Evolutionary conservation across 35 echinoderm and acorn worm species (phyloP).

Genomic region (Patiria miniata): DNA sequence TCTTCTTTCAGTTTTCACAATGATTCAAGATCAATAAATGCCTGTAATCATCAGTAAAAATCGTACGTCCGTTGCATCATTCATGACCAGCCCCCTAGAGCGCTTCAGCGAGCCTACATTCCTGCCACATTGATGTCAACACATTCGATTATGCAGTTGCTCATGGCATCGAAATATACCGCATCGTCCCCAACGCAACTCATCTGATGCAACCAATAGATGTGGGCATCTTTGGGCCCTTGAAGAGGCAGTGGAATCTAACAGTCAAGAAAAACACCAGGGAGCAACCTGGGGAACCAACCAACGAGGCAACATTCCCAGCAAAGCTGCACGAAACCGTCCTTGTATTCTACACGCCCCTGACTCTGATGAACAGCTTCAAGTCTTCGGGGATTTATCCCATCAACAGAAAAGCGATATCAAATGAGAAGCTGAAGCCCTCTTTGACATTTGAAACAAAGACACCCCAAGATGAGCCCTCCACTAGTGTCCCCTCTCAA

Average conservation of each 20-base stretch:
- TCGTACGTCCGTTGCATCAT: too few relatives aligned
- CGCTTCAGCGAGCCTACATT: too few relatives aligned
- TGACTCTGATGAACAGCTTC: not conserved
- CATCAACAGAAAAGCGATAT: not conserved
- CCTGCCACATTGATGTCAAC: conserved; percentile 1
- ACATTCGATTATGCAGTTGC: not conserved
- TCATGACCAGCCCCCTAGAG: too few relatives aligned
- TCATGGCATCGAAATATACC: conserved; percentile 9
- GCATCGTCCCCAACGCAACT: not conserved
- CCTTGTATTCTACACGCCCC: not conserved
- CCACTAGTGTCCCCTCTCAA: not conserved
- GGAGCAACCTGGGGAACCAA: not conserved
- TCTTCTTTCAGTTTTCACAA: too few relatives aligned
- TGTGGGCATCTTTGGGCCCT: not conserved
- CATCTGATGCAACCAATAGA: not conserved
- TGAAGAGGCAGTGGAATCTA: conserved; percentile 3
- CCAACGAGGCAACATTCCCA: not conserved
- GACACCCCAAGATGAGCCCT: not conserved
- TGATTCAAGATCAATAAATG: too few relatives aligned
- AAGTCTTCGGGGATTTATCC: too few relatives aligned
- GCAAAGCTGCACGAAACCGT: not conserved
- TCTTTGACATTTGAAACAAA: not conserved
- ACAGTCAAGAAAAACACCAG: not conserved
- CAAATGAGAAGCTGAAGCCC: not conserved
- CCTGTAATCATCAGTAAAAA: too few relatives aligned